Evolutionary conservation across 2,888 invertebrate species (phyloP).

Genomic region (Callyntrura guangdongensis): DNA sequence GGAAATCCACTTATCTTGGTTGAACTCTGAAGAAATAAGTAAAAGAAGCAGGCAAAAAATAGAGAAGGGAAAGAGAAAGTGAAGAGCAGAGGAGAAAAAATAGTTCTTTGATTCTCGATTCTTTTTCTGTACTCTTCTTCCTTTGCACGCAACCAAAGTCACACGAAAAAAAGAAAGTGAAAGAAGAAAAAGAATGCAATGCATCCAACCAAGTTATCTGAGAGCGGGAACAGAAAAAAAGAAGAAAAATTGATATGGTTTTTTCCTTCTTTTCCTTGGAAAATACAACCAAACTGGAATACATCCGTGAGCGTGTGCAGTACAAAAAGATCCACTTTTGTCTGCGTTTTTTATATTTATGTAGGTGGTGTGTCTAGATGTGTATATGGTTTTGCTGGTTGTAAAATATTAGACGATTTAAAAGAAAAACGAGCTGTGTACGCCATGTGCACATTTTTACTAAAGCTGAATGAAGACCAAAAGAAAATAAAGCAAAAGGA

Average conservation of each 20-base stretch:
- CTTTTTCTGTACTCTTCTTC: not conserved
- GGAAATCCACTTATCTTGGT: constrained; percentile 74
- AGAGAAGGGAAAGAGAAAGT: too few species aligned
- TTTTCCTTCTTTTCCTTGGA: constrained; percentile 4
- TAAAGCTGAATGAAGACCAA: too few species aligned
- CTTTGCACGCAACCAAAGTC: constrained; percentile 34
- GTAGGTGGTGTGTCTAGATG: not conserved
- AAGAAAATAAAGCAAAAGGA: not conserved
- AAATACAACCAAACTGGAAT: not conserved
- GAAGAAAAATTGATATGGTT: constrained; percentile 28
- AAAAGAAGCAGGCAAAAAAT: not conserved
- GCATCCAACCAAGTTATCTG: not conserved
- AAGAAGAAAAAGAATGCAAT: constrained; percentile 30
- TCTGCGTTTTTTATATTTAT: too few species aligned
- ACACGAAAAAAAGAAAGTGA: not conserved
- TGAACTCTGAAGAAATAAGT: constrained; percentile 25
- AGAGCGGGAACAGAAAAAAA: constrained; percentile 11
- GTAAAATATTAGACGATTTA: constrained; percentile 53
- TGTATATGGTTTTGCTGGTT: not conserved
- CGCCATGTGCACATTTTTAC: constrained; percentile 6
- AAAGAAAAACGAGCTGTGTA: constrained; percentile 43
- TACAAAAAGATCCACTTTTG: not conserved
- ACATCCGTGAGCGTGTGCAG: not conserved
- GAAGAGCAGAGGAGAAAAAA: not conserved
- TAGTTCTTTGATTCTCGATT: constrained; percentile 41